Percentiles rank a stretch among this genome's conserved stretches.
phyloP scores from a whole-genome alignment of 2,888 invertebrate species.

The Cactoblastis cactorum region DNA sequence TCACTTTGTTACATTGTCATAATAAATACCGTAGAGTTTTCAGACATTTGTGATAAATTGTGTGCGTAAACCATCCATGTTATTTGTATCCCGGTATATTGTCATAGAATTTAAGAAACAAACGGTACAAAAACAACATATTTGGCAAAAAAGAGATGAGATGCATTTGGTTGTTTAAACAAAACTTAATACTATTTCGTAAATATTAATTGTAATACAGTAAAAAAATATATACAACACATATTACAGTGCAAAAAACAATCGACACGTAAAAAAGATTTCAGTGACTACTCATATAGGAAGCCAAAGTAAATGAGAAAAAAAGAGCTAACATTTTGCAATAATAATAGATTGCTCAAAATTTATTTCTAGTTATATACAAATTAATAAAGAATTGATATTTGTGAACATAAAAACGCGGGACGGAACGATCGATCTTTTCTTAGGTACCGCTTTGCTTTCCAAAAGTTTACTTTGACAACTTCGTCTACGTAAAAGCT shows the following conservation, averaged over 20 bases:
- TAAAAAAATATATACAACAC: background rate
- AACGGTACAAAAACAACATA: constrained; percentile 5
- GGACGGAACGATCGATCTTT: no score
- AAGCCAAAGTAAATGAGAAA: no score
- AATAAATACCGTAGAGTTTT: background rate
- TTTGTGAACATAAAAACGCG: no score
- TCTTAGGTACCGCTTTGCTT: no score
- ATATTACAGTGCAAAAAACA: background rate
- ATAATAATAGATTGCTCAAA: no score
- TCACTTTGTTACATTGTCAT: background rate
- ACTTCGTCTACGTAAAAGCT: no score
- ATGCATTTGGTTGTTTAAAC: background rate
- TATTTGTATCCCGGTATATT: constrained; percentile 1
- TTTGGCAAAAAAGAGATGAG: constrained; percentile 8
- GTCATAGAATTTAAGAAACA: background rate
- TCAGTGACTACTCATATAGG: no score
- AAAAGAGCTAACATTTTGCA: no score
- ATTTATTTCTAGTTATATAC: no score
- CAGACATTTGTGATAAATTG: background rate
- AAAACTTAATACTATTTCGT: background rate
- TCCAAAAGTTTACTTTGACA: no score
- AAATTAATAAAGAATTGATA: no score
- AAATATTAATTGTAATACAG: background rate
- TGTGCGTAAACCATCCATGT: constrained; percentile 1
- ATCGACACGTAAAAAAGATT: no score